phyloP scores from a whole-genome alignment of 2,888 invertebrate genomes.

The Pyralis farinalis region DNA sequence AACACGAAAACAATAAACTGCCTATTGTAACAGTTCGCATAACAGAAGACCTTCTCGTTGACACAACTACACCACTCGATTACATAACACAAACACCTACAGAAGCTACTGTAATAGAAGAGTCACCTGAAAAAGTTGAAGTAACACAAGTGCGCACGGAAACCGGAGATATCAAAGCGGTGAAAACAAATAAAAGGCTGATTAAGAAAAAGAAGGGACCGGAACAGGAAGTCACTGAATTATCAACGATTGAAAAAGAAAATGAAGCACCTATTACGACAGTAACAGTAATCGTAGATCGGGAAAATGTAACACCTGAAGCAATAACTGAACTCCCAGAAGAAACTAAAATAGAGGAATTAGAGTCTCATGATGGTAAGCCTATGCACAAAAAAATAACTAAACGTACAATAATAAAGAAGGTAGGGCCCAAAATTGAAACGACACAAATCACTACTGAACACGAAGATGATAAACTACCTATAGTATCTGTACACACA shows the following conservation, averaged over 20 bases:
- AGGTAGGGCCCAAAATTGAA: constrained; percentile 31
- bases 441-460: constrained; percentile 23
- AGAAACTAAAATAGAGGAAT: constrained; percentile 35
- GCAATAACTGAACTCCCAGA: constrained; percentile 45
- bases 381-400: constrained; percentile 35
- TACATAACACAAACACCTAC: constrained; percentile 13
- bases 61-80: constrained; percentile 23
- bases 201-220: constrained; percentile 58
- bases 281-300: constrained; percentile 42
- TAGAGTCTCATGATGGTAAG: constrained; percentile 36
- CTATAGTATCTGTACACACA: constrained; percentile 33
- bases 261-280: constrained; percentile 48
- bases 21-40: constrained; percentile 54
- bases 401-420: constrained; percentile 36
- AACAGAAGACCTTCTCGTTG: constrained; percentile 41
- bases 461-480: constrained; percentile 26
- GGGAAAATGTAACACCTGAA: constrained; percentile 31
- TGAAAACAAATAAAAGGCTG: constrained; percentile 54
- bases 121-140: constrained; percentile 8
- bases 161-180: constrained; percentile 44
- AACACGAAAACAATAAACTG: constrained; percentile 63
- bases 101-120: constrained; percentile 30
- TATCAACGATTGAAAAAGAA: constrained; percentile 57
- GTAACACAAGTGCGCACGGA: constrained; percentile 23
- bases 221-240: constrained; percentile 64